Base-by-base conservation (phyloP, 2,797 vertebrate genomes). In the Taeniopygia guttata region DNA sequence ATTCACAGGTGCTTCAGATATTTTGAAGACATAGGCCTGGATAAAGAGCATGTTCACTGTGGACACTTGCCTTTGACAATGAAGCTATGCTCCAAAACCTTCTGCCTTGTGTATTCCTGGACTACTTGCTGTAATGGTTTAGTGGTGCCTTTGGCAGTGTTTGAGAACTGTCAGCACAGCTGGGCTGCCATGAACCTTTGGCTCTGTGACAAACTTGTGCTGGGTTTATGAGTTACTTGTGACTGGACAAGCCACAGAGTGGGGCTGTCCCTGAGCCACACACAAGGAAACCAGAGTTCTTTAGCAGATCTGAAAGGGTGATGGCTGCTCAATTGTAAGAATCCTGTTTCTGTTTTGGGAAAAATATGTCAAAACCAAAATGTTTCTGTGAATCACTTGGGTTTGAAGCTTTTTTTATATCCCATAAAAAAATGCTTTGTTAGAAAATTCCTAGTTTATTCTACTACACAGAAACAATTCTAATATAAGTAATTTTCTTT, bases 381-480 rank as follows among this genome's bases (percentile, higher is more conserved):
- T 60, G 42, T 77, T 86, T 94, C 63, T 69, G 32, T 91, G 69
- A 79, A 70, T 70, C 0, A 0, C 80, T 90, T 82, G 67, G 42
- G 29, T 90, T 94, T 91, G 51, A 70, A 52, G 70, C 55, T 94
- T 94, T 79, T 79, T 58, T 91, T 91, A 59, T 55, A 84, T 49
- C 34, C 51, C 2, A 5, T 66, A 68, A 94, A 94, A 94, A 83
- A 84, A 91, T 82, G 66, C 76, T 94, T 78, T 88, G 46, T 88
- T 78, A 75, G 58, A 90, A 88, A 94, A 93, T 93, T 88, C 85
- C 77, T 73, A 16, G 52, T 88, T 95, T 63, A 82, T 94, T 88
- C 38, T 46, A 54, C 55, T 81, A 21, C 4, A 14, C 18, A 91
- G 75, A 72, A 85, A 93, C 60, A 87, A 92, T 80, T 72, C 81